Evolutionary conservation across 64 coral and sea anemone genomes (phyloP).

Genomic region (Actinia tenebrosa): DNA sequence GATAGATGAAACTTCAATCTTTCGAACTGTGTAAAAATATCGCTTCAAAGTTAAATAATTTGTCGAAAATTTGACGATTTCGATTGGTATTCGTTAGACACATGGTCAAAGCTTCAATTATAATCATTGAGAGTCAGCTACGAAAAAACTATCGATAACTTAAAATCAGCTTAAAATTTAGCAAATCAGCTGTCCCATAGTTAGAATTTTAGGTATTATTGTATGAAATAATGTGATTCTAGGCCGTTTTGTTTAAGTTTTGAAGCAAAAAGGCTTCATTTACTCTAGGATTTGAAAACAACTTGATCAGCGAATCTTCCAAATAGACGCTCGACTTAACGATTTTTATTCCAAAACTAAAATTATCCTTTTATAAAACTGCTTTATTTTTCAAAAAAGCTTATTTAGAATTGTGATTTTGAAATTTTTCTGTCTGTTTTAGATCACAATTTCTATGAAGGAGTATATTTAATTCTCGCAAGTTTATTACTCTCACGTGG

Average conservation of each 20-base stretch:
- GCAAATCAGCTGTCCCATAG: neutral
- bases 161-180: neutral
- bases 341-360: neutral
- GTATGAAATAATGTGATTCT: neutral
- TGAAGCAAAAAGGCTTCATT: neutral
- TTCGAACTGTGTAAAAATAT: neutral
- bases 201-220: neutral
- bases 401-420: neutral
- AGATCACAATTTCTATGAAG: neutral
- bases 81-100: neutral
- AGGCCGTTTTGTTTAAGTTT: neutral
- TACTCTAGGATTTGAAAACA: neutral
- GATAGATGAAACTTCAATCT: neutral
- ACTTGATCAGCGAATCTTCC: neutral
- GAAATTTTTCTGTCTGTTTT: neutral
- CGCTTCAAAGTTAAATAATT: neutral
- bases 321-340: neutral
- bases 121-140: neutral
- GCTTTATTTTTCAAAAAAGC: too few relatives aligned
- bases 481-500: neutral
- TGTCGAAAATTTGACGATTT: neutral
- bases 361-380: neutral
- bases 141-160: neutral
- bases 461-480: neutral
- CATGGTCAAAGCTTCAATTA: neutral